A percentile compares a stretch with the other conserved stretches of the same genome.
Evolutionary conservation across 2,797 vertebrate species (phyloP).

Genomic region (Ambastaia sidthimunki): DNA sequence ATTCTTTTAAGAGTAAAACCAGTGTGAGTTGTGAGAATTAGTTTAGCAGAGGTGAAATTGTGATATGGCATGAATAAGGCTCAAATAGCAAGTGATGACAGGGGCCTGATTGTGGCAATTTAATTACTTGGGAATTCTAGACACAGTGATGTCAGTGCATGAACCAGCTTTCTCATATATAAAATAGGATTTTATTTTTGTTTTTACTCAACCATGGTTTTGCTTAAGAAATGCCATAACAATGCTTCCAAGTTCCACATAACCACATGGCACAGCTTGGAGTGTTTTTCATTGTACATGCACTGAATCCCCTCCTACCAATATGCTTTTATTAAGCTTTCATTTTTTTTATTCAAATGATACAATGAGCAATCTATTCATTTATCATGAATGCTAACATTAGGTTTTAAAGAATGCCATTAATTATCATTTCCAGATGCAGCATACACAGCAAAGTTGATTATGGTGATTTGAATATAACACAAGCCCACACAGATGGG

Average conservation of each 20-base stretch:
- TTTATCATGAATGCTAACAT: constrained; percentile 93
- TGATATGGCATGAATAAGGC: constrained; percentile 9
- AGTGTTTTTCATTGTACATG: constrained; percentile 10
- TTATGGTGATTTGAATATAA: constrained; percentile 94
- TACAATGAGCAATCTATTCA: constrained; percentile 85
- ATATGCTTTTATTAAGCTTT: constrained; percentile 78
- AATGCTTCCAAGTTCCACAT: not conserved
- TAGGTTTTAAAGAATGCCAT: constrained; percentile 94
- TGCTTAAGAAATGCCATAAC: constrained; percentile 18
- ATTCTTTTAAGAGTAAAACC: constrained; percentile 19
- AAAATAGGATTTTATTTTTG: not conserved
- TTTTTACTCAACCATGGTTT: constrained; percentile 28
- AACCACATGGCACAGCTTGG: constrained; percentile 7
- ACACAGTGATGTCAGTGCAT: constrained; percentile 26
- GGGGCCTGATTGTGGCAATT: constrained; percentile 16
- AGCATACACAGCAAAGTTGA: constrained; percentile 91
- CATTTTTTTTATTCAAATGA: constrained; percentile 95
- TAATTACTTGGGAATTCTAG: constrained; percentile 23
- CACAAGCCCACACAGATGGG: constrained; percentile 90
- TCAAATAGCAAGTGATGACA: constrained; percentile 31
- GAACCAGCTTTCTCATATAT: constrained; percentile 20
- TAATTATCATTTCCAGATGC: constrained; percentile 97
- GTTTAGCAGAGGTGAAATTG: constrained; percentile 25
- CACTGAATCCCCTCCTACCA: not conserved
- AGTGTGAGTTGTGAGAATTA: constrained; percentile 10